Base-by-base conservation (phyloP, 2,113 vertebrate species). In the Mandrillus leucophaeus region DNA sequence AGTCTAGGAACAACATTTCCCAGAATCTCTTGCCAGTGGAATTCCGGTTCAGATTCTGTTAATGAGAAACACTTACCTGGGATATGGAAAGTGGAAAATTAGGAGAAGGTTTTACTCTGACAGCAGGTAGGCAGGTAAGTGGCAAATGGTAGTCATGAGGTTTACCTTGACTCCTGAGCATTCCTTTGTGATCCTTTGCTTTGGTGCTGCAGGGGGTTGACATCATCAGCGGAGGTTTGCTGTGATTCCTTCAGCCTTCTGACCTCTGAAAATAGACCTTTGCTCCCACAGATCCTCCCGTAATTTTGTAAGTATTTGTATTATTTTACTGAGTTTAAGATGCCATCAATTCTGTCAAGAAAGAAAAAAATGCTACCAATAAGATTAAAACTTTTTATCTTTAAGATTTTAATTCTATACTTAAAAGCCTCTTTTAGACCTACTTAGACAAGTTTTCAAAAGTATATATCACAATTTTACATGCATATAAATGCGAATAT, bases 261-360 rank as follows among this genome's bases (percentile, higher is more conserved):
- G 38, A 68, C 9, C 9, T 38, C 17, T 61, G n/a, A 45, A 84
- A 76, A 12, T 20, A 78, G 59, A 68, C 35, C 6, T 94, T 82
- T 82, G 92, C 35, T 82, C 16, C 10, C 14, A 40, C 5, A 43
- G 40, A 76, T 5, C 17, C 35, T 76, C 73, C 52, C 23, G 20
- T 25, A 35, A 87, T 73, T 93, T 95, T 82, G 40, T 45, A 68
- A 93, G 35, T 25, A 43, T 10, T 59, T 97, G 27, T 16, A 5
- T 22, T 30, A 91, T 90, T 91, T 90, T 90, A 70, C 59, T 43
- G 22, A 87, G 38, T 66, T 92, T 93, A 76, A 90, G 61, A 68
- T 66, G 14, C 16, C 16, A 57, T 73, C 5, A 20, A 4, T 40
- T 76, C 27, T 83, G 50, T 88, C 6, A 59, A 18, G 61, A 81